phyloP scores from a whole-genome alignment of 2,888 invertebrate species.

The Sminthurinus aureus region DNA sequence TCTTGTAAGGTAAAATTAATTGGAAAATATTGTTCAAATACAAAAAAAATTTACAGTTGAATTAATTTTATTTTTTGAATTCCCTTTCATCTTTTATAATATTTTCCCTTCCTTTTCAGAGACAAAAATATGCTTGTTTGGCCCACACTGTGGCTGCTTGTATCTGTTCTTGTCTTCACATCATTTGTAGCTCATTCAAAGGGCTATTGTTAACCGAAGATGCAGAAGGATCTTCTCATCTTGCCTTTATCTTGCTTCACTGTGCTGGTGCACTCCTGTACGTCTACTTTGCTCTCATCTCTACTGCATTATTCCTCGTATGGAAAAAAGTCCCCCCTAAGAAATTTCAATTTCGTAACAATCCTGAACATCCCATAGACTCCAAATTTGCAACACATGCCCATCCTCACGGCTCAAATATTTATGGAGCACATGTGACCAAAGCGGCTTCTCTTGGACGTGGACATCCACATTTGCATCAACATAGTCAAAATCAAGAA shows the following conservation, averaged over 20 bases:
- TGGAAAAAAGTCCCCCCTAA: neutral
- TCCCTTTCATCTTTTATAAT: neutral
- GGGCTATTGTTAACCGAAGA: neutral
- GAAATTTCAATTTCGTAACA: neutral
- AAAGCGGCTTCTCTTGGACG: too few species aligned
- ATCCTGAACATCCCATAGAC: neutral
- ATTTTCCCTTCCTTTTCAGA: neutral
- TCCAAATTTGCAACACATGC: neutral
- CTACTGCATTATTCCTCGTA: neutral
- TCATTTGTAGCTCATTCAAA: neutral
- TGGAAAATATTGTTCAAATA: neutral
- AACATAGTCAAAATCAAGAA: too few species aligned
- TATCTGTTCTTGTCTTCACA: neutral
- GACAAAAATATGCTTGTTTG: neutral
- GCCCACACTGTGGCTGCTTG: neutral
- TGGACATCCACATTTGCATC: too few species aligned
- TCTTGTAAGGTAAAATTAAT: neutral
- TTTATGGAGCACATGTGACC: too few species aligned
- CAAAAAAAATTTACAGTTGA: neutral
- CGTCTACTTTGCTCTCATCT: neutral
- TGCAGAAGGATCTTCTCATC: neutral
- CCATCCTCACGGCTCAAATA: too few species aligned
- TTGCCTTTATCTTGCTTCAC: neutral
- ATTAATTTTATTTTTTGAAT: neutral
- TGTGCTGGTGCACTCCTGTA: neutral